Percentiles rank a stretch among this genome's conserved stretches.
phyloP scores from a whole-genome alignment of 1,140 invertebrate species.

The Drosophila pseudoobscura region DNA sequence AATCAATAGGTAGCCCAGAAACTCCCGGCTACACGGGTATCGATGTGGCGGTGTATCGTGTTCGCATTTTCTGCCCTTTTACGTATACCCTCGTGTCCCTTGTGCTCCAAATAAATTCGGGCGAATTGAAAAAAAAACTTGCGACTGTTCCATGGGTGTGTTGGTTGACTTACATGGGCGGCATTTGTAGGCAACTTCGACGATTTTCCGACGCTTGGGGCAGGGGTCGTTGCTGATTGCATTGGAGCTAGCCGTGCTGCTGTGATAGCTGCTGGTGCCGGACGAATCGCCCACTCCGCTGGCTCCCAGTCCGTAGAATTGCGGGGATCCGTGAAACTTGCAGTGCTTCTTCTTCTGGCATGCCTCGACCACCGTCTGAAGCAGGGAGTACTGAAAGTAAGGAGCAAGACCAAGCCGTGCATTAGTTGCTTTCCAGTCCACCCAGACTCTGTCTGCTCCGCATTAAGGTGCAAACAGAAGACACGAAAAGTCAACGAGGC shows the following conservation, averaged over 20 bases:
- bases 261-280: constrained; percentile 76
- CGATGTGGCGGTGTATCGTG: background rate
- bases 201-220: constrained; percentile 92
- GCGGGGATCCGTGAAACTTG: constrained; percentile 92
- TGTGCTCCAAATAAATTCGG: constrained; percentile 47
- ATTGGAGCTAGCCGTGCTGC: constrained; percentile 73
- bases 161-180: constrained; percentile 93
- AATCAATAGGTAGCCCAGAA: constrained; percentile 1
- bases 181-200: constrained; percentile 97
- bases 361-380: constrained; percentile 95
- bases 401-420: constrained; percentile 22
- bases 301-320: constrained; percentile 87
- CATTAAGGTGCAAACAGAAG: constrained; percentile 33
- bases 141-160: background rate
- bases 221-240: constrained; percentile 88
- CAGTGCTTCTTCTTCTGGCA: constrained; percentile 96
- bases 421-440: constrained; percentile 47
- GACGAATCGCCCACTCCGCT: constrained; percentile 76
- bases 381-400: constrained; percentile 90
- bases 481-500: constrained; percentile 42
- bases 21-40: background rate
- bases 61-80: constrained; percentile 37
- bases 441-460: constrained; percentile 8
- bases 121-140: constrained; percentile 52
- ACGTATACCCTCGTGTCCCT: constrained; percentile 23